Evolutionary conservation across 1,140 invertebrate species (phyloP).

Genomic region (Nephila pilipes): DNA sequence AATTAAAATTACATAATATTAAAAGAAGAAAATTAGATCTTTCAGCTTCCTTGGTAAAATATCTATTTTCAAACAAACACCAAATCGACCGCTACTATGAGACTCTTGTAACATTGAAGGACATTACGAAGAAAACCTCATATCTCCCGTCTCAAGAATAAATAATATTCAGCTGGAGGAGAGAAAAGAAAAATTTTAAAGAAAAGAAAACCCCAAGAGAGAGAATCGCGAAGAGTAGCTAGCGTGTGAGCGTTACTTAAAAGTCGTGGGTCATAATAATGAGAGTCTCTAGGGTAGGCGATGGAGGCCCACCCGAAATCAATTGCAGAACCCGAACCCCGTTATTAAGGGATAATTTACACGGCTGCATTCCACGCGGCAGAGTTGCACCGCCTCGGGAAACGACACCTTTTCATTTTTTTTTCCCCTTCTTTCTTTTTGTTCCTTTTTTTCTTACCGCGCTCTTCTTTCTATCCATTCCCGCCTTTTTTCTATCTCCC

Average conservation of each 20-base stretch:
- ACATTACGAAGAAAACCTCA: slow-evolving; percentile 11
- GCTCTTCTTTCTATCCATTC: slow-evolving; percentile 3
- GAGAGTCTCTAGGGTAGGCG: slow-evolving; percentile 49
- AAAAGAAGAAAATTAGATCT: not conserved
- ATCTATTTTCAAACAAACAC: not conserved
- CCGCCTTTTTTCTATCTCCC: not conserved
- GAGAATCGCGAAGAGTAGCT: slow-evolving; percentile 27
- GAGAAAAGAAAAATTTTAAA: not conserved
- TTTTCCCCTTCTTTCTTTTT: not conserved
- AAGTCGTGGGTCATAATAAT: slow-evolving; percentile 69
- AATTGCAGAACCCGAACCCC: slow-evolving; percentile 71
- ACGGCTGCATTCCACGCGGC: slow-evolving; percentile 68
- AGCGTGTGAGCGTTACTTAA: slow-evolving; percentile 69
- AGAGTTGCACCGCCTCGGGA: slow-evolving; percentile 64
- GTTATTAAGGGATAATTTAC: slow-evolving; percentile 76
- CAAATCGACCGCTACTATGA: not conserved
- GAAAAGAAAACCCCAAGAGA: not conserved
- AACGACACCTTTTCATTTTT: slow-evolving; percentile 52
- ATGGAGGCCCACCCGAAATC: slow-evolving; percentile 68
- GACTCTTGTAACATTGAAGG: not conserved
- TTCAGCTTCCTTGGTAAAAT: not conserved
- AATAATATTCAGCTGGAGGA: slow-evolving; percentile 33
- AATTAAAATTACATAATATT: not conserved
- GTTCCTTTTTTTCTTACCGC: slow-evolving; percentile 15
- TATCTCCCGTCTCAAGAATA: not conserved